Evolutionary conservation across 2,888 invertebrate genomes (phyloP).

Genomic region (Melangyna quadrimaculata): DNA sequence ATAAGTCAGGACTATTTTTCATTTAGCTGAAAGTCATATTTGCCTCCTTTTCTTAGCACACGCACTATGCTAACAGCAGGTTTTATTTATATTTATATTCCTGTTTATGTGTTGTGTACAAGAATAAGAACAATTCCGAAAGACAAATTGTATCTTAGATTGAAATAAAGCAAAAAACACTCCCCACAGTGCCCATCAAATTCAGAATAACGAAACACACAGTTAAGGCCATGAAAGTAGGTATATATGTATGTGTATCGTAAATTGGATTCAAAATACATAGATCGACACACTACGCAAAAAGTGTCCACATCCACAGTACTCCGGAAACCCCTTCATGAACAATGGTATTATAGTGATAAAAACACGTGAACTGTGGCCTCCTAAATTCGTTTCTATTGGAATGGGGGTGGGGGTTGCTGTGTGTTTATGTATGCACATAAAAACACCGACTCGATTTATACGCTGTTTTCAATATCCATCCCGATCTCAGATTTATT

Average conservation of each 20-base stretch:
- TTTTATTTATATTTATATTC: not conserved
- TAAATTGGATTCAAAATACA: not conserved
- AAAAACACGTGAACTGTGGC: not conserved
- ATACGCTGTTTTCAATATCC: not conserved
- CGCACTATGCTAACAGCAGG: not conserved
- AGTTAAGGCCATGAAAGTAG: not conserved
- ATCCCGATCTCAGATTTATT: conserved; percentile 4
- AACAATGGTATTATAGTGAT: not conserved
- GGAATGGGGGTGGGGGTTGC: not conserved
- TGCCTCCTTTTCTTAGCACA: not conserved
- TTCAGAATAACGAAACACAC: not conserved
- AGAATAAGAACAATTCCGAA: not conserved
- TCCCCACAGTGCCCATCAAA: not conserved
- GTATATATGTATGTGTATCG: too few species aligned
- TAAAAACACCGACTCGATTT: not conserved
- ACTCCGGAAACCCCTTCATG: not conserved
- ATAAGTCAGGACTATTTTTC: too few species aligned
- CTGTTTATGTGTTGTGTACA: not conserved
- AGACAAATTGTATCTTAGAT: not conserved
- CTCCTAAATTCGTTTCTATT: not conserved
- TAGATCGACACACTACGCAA: not conserved
- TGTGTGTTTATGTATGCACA: not conserved
- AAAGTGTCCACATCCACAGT: not conserved
- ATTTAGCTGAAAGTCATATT: too few species aligned
- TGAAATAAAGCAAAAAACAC: not conserved